These are phyloP conservation scores for Acholoe squamosa DNA, from an alignment of 2,888 invertebrate species.

Conservation along the genomic window DNA sequence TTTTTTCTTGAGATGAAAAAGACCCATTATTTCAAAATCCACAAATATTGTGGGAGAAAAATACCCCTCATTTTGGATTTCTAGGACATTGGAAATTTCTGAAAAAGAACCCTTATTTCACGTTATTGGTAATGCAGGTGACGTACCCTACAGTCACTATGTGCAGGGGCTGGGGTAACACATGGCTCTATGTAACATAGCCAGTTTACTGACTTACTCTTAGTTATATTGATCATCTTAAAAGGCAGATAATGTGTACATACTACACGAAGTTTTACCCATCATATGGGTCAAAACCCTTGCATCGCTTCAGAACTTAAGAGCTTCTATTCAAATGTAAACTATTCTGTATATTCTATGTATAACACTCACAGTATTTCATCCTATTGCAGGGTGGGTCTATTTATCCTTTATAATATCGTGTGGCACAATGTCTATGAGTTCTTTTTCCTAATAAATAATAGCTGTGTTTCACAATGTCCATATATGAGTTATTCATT, in stretches of 20 bases:
- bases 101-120: too few species aligned
- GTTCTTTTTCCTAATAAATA: neutral
- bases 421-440: neutral
- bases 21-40: too few species aligned
- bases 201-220: neutral
- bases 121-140: too few species aligned
- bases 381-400: neutral
- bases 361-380: neutral
- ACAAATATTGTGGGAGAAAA: too few species aligned
- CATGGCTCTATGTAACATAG: neutral
- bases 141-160: too few species aligned
- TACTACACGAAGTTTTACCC: constrained; percentile 14
- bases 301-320: neutral
- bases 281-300: constrained; percentile 26
- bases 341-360: neutral
- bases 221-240: neutral
- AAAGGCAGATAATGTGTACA: constrained; percentile 22
- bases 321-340: neutral
- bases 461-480: neutral
- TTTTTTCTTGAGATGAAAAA: too few species aligned
- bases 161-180: too few species aligned
- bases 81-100: too few species aligned
- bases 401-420: neutral
- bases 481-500: neutral
- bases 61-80: too few species aligned